Conservation (phyloP, 2,113 vertebrate genomes). For the Sander lucioperca region DNA sequence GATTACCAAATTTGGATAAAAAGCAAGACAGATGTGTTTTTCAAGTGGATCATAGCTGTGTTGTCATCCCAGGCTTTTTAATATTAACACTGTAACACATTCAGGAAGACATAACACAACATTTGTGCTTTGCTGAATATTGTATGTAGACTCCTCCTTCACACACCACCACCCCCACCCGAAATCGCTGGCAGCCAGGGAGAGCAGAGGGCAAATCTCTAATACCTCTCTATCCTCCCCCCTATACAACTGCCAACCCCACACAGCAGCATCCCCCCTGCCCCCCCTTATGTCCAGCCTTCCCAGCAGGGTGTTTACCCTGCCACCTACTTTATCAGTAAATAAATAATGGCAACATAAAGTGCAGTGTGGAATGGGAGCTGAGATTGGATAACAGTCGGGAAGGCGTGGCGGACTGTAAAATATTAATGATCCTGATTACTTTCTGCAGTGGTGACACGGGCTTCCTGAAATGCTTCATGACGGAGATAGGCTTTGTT, state of each 20-base stretch:
- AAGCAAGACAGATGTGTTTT: neutral
- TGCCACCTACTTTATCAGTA: constrained; percentile 72
- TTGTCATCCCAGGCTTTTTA: neutral
- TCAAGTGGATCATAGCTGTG: neutral
- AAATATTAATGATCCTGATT: constrained; percentile 81
- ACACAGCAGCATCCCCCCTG: neutral
- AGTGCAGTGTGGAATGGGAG: constrained; percentile 65
- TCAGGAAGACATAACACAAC: neutral
- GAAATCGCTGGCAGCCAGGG: constrained; percentile 11
- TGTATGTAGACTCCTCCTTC: constrained; percentile 10
- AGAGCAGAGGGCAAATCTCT: constrained; percentile 45
- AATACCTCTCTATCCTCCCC: constrained; percentile 33
- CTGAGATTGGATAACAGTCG: constrained; percentile 73
- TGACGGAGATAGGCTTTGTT: constrained; percentile 37
- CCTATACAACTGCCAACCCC: constrained; percentile 8
- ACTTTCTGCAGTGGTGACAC: constrained; percentile 58
- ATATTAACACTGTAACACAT: neutral
- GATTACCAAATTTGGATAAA: neutral
- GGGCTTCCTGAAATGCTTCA: constrained; percentile 56
- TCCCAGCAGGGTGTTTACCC: constrained; percentile 63
- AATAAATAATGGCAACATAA: constrained; percentile 83
- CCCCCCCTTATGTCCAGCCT: constrained; percentile 8
- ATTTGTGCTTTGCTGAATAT: constrained; percentile 25
- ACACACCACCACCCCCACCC: constrained; percentile 1
- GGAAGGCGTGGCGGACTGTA: constrained; percentile 61